Base-by-base conservation (phyloP, 2,888 invertebrate species). In the Drosophila percnosoma region DNA sequence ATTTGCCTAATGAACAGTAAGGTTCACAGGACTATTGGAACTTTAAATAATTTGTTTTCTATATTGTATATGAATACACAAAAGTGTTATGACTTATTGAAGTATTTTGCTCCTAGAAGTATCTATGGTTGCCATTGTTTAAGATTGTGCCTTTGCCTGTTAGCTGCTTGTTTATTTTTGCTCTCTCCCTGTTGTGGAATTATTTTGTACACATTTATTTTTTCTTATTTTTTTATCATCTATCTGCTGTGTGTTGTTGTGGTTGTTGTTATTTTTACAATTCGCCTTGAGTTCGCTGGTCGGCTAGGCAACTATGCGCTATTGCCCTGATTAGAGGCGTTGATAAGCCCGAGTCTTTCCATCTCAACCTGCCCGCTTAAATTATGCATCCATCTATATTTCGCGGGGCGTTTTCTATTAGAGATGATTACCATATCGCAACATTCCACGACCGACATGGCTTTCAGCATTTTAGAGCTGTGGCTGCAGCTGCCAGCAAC, bases 141-240 rank as follows among this genome's bases (percentile, higher is more conserved):
- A 24, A 36, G 15, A n/a, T 15, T 59, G 53, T 61, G 42, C 66
- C 61, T 78, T 71, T 52, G 65, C 68, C 62, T 64, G 48, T 55
- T 72, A 42, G 68, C 54, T 58, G 65, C 73, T 80, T 84, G 86
- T 83, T 86, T 86, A 83, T 78, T 78, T 83, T 86, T 72, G 57
- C 82, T 67, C 70, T 76, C 78, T 73, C 80, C 66, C 73, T 68
- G 80, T 79, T 82, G 68, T 70, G 71, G 67, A 85, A 85, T 85
- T 87, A 84, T 85, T 85, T 81, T 84, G 83, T 83, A 81, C 75
- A 84, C 84, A 82, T 73, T 81, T 81, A 79, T 83, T 64, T 80
- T 71, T 77, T 21, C 31, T 27, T 55, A 62, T 70, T 66, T 75
- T 27, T 65, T 75, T 77, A 75, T 58, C 79, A 82, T 76, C 63